Percentiles rank a stretch among this genome's conserved stretches.
phyloP scores from a whole-genome alignment of 1,140 invertebrate genomes.

The Caerostris extrusa region DNA sequence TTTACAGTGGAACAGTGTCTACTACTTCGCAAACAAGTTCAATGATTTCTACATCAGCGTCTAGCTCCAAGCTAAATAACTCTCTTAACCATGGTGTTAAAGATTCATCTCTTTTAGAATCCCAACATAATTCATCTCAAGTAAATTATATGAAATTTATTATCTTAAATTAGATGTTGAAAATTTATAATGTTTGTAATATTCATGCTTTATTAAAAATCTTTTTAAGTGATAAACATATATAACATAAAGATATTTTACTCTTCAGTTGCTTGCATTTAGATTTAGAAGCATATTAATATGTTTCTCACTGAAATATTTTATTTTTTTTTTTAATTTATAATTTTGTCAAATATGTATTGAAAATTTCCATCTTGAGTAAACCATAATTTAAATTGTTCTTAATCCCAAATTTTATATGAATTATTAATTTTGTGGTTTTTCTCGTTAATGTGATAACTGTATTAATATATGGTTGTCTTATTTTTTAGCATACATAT shows the following conservation, averaged over 20 bases:
- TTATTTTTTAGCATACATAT: constrained; percentile 63
- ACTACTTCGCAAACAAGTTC: constrained; percentile 59
- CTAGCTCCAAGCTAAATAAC: constrained; percentile 66
- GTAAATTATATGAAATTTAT: neutral
- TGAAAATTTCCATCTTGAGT: neutral
- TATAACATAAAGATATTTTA: too few relatives aligned
- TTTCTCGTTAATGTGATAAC: neutral
- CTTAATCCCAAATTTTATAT: too few relatives aligned
- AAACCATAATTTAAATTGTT: neutral
- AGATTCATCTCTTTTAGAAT: constrained; percentile 72
- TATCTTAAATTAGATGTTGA: too few relatives aligned
- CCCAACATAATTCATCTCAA: constrained; percentile 73
- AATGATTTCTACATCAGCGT: constrained; percentile 66
- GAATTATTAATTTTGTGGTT: neutral
- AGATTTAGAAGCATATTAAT: too few relatives aligned
- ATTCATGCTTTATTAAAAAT: too few relatives aligned
- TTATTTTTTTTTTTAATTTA: too few relatives aligned
- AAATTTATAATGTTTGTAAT: too few relatives aligned
- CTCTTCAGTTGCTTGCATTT: too few relatives aligned
- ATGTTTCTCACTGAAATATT: too few relatives aligned
- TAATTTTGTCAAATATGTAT: neutral
- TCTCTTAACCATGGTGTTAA: constrained; percentile 70
- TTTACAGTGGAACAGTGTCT: constrained; percentile 66
- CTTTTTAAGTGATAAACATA: too few relatives aligned
- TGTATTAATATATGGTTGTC: neutral